A percentile compares a stretch with the other conserved stretches of the same genome.
phyloP scores from a whole-genome alignment of 1,140 invertebrate genomes.

The Cataglyphis hispanica region DNA sequence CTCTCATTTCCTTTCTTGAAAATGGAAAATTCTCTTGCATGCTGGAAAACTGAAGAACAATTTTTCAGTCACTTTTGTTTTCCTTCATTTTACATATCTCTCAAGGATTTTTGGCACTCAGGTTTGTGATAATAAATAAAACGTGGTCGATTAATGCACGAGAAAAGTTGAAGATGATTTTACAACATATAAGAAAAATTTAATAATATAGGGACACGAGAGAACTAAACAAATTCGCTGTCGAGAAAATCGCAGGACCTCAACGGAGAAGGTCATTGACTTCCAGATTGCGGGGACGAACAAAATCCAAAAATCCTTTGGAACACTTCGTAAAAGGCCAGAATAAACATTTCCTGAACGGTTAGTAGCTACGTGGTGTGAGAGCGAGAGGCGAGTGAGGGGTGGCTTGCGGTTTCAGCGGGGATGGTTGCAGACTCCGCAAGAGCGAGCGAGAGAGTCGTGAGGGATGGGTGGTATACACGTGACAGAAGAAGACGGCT shows the following conservation, averaged over 20 bases:
- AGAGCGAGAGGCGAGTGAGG: conserved; percentile 69
- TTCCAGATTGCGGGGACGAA: conserved; percentile 58
- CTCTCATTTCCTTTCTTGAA: neutral
- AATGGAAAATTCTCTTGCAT: neutral
- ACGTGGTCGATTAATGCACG: neutral
- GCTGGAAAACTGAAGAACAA: neutral
- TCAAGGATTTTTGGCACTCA: neutral
- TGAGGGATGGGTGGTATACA: conserved; percentile 40
- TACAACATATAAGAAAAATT: conserved; percentile 9
- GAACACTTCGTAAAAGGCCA: conserved; percentile 76
- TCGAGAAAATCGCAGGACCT: conserved; percentile 4
- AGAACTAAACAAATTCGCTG: conserved; percentile 13
- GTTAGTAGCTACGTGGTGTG: conserved; percentile 77
- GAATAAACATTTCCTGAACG: conserved; percentile 84
- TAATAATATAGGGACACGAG: neutral
- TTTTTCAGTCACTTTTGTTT: neutral
- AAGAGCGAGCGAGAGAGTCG: conserved; percentile 72
- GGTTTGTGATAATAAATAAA: neutral
- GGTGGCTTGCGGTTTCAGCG: conserved; percentile 80
- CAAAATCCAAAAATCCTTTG: conserved; percentile 81
- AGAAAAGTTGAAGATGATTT: neutral
- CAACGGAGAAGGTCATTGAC: conserved; percentile 58
- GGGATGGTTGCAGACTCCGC: conserved; percentile 78
- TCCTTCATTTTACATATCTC: neutral
- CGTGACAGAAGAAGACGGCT: conserved; percentile 69